A percentile compares a stretch with the other conserved stretches of the same genome.
These are phyloP conservation scores for Larimichthys polyactis DNA, from an alignment of 2,113 vertebrate genomes.

Conservation along the genomic window DNA sequence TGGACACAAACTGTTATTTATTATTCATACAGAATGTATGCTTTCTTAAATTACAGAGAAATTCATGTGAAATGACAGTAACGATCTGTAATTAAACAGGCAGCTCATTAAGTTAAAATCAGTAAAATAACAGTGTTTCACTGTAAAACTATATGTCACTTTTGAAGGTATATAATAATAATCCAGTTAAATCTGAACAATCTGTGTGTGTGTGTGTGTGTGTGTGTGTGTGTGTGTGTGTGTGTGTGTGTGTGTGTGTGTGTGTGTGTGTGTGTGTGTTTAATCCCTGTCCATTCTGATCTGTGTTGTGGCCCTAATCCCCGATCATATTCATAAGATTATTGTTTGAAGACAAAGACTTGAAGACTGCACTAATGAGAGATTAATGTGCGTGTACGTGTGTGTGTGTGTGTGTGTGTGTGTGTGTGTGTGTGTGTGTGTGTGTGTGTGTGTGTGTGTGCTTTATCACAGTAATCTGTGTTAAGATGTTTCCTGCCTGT, in stretches of 20 bases:
- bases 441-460: conserved; percentile 40
- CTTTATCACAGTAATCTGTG: conserved; percentile 65
- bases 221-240: too few species aligned
- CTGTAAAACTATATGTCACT: too few species aligned
- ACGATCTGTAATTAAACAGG: too few species aligned
- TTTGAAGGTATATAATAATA: too few species aligned
- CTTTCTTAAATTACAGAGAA: too few species aligned
- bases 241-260: too few species aligned
- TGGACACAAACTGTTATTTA: too few species aligned
- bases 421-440: conserved; percentile 41
- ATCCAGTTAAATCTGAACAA: too few species aligned
- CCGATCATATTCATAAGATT: conserved; percentile 69
- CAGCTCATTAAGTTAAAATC: too few species aligned
- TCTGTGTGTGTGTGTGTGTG: not conserved
- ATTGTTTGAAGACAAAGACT: conserved; percentile 50
- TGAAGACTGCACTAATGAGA: conserved; percentile 33
- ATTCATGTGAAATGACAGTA: too few species aligned
- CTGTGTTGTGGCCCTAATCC: conserved; percentile 57
- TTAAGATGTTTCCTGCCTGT: conserved; percentile 52
- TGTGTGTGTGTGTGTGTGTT: conserved; percentile 11
- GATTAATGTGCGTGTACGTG: conserved; percentile 25
- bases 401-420: conserved; percentile 18
- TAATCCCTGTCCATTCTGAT: conserved; percentile 53
- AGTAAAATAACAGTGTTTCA: too few species aligned
- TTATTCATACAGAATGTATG: too few species aligned